These are phyloP conservation scores for Polyommatus iphigenia DNA, from an alignment of 2,888 invertebrate species.

Conservation along the genomic window DNA sequence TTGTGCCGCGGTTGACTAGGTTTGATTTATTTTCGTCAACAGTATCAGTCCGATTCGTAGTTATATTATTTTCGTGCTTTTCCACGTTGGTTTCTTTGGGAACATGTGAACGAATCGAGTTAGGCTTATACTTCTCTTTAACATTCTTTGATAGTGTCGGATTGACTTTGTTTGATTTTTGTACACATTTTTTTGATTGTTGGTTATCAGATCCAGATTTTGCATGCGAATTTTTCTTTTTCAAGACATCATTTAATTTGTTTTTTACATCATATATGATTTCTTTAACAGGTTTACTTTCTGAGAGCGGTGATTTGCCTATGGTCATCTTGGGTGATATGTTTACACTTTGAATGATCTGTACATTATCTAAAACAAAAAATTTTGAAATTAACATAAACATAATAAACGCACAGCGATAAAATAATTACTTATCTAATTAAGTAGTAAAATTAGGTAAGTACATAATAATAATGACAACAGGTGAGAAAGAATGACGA, in stretches of 20 bases:
- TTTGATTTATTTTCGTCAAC: constrained; percentile 36
- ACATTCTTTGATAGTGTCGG: constrained; percentile 47
- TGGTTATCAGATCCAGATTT: background rate
- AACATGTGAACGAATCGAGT: constrained; percentile 53
- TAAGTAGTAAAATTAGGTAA: no score
- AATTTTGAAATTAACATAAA: constrained; percentile 5
- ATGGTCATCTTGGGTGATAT: constrained; percentile 50
- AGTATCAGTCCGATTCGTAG: constrained; percentile 43
- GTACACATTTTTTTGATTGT: constrained; percentile 40
- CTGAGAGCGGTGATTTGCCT: constrained; percentile 51
- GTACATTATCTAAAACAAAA: constrained; percentile 50
- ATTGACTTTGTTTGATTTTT: constrained; percentile 44
- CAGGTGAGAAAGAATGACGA: background rate
- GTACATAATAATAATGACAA: background rate
- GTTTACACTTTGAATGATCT: constrained; percentile 46
- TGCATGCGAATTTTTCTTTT: background rate
- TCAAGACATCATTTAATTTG: constrained; percentile 45
- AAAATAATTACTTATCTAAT: background rate
- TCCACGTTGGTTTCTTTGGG: constrained; percentile 42
- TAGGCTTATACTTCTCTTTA: constrained; percentile 46
- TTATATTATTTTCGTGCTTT: constrained; percentile 48
- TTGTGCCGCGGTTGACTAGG: constrained; percentile 46
- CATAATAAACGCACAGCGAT: background rate
- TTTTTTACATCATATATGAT: constrained; percentile 45
- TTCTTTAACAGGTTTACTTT: constrained; percentile 55